Base-by-base conservation (phyloP, 2,797 vertebrate genomes). In the Hoplostethus mediterraneus region DNA sequence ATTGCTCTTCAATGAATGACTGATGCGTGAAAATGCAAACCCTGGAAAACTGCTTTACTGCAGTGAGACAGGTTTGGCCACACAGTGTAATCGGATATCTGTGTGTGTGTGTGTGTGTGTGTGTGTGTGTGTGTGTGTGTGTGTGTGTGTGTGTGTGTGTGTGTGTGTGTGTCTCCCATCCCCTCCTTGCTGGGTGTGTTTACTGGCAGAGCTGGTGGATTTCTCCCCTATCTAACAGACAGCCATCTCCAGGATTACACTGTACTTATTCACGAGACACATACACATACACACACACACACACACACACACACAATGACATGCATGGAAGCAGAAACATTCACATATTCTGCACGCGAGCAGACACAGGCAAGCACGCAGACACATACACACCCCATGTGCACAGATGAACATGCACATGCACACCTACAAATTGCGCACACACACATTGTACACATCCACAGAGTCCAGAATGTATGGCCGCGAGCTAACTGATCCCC, bases 121-220 rank as follows among this genome's bases (percentile, higher is more conserved):
- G 45, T 55, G 52, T 58, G 48, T 53, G 67, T 44, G 33, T 44
- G 52, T 58, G 53, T 61, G 47, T 55, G 54, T 58, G 66, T 67
- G 48, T 53, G 67, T 44, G 33, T 44, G 52, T n/a, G n/a, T n/a
- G n/a, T n/a, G n/a, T n/a, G n/a, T 56, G 53, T 57, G 53, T 44
- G 54, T 31, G 40, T 14, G 17, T 52, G 47, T 31, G 45, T 55
- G 52, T 58, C 33, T 9, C 8, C 48, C 38, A 11, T 44, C 9
- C 52, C 68, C 63, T 71, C 67, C 54, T 21, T 66, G 77, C 76
- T 65, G 59, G 79, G 63, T 71, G 47, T 74, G 63, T 80, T 85
- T 83, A 82, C 67, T 71, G 58, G 79, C 49, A 73, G 62, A 42
- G 64, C 30, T 51, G 17, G 28, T n/a, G 17, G 3, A 80, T 79